A percentile compares a stretch with the other conserved stretches of the same genome.
phyloP scores from a whole-genome alignment of 2,113 vertebrate genomes.

The Sander lucioperca region DNA sequence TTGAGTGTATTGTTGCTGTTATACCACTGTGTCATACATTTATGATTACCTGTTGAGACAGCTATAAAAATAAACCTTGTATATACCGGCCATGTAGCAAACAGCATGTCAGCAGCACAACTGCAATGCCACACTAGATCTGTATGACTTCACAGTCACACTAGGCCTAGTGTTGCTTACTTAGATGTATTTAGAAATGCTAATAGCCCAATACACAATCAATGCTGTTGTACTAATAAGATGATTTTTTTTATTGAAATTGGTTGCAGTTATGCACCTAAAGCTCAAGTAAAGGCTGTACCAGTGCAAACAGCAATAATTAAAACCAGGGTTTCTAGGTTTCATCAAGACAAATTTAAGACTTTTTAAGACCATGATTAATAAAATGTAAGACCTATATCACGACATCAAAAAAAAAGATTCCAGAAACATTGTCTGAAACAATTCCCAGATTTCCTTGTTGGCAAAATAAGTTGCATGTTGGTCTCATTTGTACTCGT shows the following conservation, averaged over 20 bases:
- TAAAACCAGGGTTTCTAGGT: background rate
- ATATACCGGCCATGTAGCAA: background rate
- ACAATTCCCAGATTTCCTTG: no score
- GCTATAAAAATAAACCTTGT: background rate
- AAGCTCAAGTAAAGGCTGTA: background rate
- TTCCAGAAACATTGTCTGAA: no score
- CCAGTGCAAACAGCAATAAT: background rate
- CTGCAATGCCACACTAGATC: background rate
- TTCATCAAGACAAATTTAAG: no score
- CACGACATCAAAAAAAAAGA: no score
- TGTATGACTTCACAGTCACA: background rate
- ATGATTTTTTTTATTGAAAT: background rate
- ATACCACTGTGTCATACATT: background rate
- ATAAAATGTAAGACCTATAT: no score
- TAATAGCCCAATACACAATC: background rate
- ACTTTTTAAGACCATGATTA: no score
- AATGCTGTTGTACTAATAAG: conserved; percentile 1
- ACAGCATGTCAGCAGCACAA: background rate
- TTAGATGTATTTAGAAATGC: background rate
- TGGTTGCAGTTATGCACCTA: background rate
- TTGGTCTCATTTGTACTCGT: no score
- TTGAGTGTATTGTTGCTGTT: background rate
- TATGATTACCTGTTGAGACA: background rate
- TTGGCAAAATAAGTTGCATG: no score
- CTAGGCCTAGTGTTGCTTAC: background rate